Base-by-base conservation (phyloP, 2,888 invertebrate species). In the Rhabditophanes sp. region DNA sequence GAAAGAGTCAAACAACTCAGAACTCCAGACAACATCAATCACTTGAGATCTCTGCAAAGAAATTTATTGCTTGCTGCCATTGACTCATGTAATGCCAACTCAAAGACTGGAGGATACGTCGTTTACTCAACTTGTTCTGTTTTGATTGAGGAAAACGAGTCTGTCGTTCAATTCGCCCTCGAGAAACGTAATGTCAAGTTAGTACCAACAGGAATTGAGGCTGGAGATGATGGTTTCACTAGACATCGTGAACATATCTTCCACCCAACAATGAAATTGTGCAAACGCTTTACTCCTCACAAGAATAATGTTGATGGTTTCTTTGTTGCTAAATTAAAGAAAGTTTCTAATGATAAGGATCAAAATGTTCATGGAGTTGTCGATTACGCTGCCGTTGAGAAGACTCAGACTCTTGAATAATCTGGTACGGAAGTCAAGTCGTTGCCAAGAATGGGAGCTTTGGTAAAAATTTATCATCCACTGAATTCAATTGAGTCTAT, bases 281-380 rank as follows among this genome's bases (percentile, higher is more conserved):
- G 85, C 0, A 76, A 78, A 64, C 74, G 96, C 32, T 88, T 83
- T 70, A 99, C 96, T 69, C 96, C 96, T 0, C 96, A 99, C 66
- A 79, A 80, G 3, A 87, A 96, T 66, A 99, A 99, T 66, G 83
- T 96, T 80, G 96, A 99, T 69, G 96, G 96, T 3, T 99, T 99
- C 68, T 99, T 79, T 71, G 88, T 99, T 2, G 90, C 90, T 1
- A 99, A 99, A 70, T 68, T 99, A 9, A 85, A 87, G 69, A 99
- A 99, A 65, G 80, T 88, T 66, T 83, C 82, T 0, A 83, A 88
- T 70, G 40, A 31, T 33, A 41, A 41, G 24, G 35, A 41, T n/a
- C n/a, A n/a, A n/a, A n/a, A n/a, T n/a, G n/a, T n/a, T n/a, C n/a
- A n/a, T n/a, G n/a, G n/a, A n/a, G n/a, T n/a, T n/a, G n/a, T n/a